These are phyloP conservation scores for Congeria kusceri DNA, from an alignment of 2,888 invertebrate species.

Conservation along the genomic window DNA sequence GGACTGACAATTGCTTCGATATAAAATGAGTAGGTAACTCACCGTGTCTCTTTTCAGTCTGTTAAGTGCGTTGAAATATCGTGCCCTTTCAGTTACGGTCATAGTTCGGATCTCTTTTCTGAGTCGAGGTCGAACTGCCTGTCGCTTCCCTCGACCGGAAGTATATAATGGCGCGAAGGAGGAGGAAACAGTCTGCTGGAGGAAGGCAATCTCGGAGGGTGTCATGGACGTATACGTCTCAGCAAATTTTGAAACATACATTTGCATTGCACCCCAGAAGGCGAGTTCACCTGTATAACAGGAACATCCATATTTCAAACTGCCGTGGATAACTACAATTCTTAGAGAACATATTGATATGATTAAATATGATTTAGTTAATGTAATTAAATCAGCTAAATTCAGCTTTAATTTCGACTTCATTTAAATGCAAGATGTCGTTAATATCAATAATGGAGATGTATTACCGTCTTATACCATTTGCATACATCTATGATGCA, in stretches of 20 bases:
- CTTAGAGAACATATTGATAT: too few relatives aligned
- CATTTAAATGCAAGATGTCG: too few relatives aligned
- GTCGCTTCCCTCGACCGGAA: slow-evolving; percentile 28
- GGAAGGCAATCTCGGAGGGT: slow-evolving; percentile 15
- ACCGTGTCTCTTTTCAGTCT: slow-evolving; percentile 44
- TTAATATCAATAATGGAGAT: too few relatives aligned
- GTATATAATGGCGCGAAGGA: slow-evolving; percentile 7
- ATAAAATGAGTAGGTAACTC: not conserved
- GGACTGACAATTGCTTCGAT: not conserved
- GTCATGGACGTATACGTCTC: slow-evolving; percentile 15
- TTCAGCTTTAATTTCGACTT: too few relatives aligned
- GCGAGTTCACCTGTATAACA: slow-evolving; percentile 30
- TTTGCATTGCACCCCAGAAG: slow-evolving; percentile 44
- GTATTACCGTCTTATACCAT: too few relatives aligned
- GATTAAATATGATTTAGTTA: too few relatives aligned
- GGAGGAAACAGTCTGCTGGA: slow-evolving; percentile 5
- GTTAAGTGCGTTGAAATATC: slow-evolving; percentile 48
- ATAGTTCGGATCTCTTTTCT: slow-evolving; percentile 46
- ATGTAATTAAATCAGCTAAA: too few relatives aligned
- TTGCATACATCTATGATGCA: too few relatives aligned
- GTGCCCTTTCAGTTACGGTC: slow-evolving; percentile 15
- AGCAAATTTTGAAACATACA: slow-evolving; percentile 43
- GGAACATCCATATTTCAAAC: too few relatives aligned
- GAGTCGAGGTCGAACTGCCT: slow-evolving; percentile 17
- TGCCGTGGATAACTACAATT: too few relatives aligned